These are phyloP conservation scores for Neosalanx taihuensis DNA, from an alignment of 2,797 vertebrate genomes.

Conservation along the genomic window DNA sequence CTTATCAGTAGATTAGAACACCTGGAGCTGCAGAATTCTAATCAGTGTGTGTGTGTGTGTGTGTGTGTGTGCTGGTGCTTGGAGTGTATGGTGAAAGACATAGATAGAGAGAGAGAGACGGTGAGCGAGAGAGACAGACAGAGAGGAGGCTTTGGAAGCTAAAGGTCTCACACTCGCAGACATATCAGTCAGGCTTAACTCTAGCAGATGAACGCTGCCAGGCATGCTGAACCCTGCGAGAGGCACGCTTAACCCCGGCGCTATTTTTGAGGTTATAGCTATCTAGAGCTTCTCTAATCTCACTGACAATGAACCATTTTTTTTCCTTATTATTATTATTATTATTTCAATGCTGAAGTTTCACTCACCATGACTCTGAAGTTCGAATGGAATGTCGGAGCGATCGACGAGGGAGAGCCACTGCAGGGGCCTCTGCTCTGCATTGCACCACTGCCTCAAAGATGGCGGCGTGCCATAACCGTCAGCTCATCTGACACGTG, in stretches of 20 bases:
- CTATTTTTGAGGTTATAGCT: conserved; percentile 6
- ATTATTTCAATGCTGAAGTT: too few relatives aligned
- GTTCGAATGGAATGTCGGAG: too few relatives aligned
- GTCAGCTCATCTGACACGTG: conserved; percentile 35
- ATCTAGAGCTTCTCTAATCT: conserved; percentile 4
- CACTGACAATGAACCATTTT: not conserved
- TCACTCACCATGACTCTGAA: too few relatives aligned
- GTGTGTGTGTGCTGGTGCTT: not conserved
- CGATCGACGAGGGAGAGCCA: too few relatives aligned
- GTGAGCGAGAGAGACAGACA: not conserved
- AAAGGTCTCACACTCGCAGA: conserved; percentile 25
- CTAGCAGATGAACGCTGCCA: conserved; percentile 13
- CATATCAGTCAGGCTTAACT: conserved; percentile 40
- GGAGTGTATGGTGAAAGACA: not conserved
- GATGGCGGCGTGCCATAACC: conserved; percentile 34
- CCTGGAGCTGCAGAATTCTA: conserved; percentile 63
- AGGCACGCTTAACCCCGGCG: conserved; percentile 26
- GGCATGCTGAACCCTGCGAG: conserved; percentile 36
- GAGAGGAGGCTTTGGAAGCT: conserved; percentile 27
- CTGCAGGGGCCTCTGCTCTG: not conserved
- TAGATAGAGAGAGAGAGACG: not conserved
- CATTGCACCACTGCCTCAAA: conserved; percentile 29
- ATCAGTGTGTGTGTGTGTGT: conserved; percentile 35
- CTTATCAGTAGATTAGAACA: conserved; percentile 71
- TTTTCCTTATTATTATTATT: too few relatives aligned